A percentile compares a stretch with the other conserved stretches of the same genome.
Conservation (phyloP, 2,888 invertebrate species). For the Cosmopolites sordidus region DNA sequence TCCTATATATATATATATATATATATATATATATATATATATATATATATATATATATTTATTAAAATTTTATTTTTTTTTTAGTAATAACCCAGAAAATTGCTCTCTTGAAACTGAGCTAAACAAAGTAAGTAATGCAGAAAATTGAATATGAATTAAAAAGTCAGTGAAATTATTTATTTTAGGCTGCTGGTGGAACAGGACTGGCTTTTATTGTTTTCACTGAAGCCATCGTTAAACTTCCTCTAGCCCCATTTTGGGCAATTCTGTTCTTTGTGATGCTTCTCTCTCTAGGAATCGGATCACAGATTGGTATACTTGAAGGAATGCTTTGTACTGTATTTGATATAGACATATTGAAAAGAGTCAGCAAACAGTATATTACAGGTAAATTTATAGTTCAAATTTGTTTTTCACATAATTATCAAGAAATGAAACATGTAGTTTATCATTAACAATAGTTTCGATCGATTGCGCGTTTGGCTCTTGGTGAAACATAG, state of each 20-base stretch:
- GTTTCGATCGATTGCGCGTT: too few species aligned
- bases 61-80: constrained; percentile 14
- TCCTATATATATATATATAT: too few species aligned
- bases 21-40: too few species aligned
- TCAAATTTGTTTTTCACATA: too few species aligned
- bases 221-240: constrained; percentile 91
- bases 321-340: constrained; percentile 95
- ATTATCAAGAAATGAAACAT: too few species aligned
- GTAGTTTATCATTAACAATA: too few species aligned
- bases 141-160: background rate
- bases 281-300: constrained; percentile 87
- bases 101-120: constrained; percentile 72
- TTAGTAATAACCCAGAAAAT: constrained; percentile 19
- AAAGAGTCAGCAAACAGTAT: constrained; percentile 82
- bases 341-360: constrained; percentile 89
- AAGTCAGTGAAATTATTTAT: background rate
- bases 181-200: constrained; percentile 90
- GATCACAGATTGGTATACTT: constrained; percentile 93
- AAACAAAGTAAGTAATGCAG: constrained; percentile 64
- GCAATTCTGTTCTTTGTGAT: constrained; percentile 94
- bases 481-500: too few species aligned
- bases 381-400: constrained; percentile 67
- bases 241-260: constrained; percentile 94
- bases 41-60: too few species aligned
- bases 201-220: constrained; percentile 96